Conservation (phyloP, 2,888 invertebrate genomes). For the Brachyopa scutellaris region DNA sequence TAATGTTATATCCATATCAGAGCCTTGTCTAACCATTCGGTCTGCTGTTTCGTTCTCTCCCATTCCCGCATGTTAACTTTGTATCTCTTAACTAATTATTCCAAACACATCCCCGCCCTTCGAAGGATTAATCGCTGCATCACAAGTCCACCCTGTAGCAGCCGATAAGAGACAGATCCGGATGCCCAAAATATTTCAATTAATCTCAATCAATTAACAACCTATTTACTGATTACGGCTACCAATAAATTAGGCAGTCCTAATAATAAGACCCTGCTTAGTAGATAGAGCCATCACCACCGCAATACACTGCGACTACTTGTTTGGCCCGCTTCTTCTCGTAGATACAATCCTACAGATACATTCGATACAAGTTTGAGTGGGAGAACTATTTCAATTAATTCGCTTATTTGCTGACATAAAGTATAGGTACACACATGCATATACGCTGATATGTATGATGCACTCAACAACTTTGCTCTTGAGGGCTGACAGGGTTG, state of each 20-base stretch:
- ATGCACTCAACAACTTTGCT: neutral
- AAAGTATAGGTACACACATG: conserved; percentile 12
- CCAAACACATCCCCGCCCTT: no score
- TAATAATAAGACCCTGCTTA: neutral
- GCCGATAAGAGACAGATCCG: no score
- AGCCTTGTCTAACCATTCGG: no score
- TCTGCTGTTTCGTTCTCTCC: no score
- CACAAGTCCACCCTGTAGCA: neutral
- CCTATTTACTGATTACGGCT: conserved; percentile 63
- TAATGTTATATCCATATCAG: no score
- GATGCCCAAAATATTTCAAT: conserved; percentile 53
- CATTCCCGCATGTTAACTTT: no score
- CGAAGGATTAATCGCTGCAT: neutral
- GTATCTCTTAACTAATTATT: no score
- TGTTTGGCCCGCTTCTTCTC: neutral
- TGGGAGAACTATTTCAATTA: conserved; percentile 68
- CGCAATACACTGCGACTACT: no score
- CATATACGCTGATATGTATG: neutral
- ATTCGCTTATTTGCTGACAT: conserved; percentile 64
- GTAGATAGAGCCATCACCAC: neutral
- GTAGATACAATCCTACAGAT: conserved; percentile 58
- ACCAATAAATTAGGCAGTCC: conserved; percentile 44
- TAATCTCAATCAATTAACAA: conserved; percentile 67
- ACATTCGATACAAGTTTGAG: no score
- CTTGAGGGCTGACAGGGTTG: no score